Conservation (phyloP, 64 coral and sea anemone species). For the Porites lutea region DNA sequence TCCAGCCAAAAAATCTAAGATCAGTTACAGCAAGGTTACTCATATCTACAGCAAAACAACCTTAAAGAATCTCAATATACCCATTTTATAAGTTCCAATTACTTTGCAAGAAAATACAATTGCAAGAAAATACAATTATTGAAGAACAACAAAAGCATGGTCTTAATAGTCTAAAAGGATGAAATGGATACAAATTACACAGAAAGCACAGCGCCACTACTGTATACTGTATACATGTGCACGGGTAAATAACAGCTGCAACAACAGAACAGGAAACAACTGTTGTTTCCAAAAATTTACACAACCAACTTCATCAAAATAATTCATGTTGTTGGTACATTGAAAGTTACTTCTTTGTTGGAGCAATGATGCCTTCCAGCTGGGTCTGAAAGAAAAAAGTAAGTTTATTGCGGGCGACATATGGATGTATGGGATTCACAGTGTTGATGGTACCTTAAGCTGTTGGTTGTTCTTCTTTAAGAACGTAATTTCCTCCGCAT, state of each 20-base stretch:
- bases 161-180: too few species aligned
- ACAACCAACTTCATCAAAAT: not conserved
- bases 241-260: not conserved
- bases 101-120: too few species aligned
- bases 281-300: slow-evolving; percentile 29
- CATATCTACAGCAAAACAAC: too few species aligned
- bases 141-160: too few species aligned
- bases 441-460: slow-evolving; percentile 70
- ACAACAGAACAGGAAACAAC: not conserved
- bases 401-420: too few species aligned
- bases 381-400: slow-evolving; percentile 66
- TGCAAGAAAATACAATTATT: too few species aligned
- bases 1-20: too few species aligned
- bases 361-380: slow-evolving; percentile 89
- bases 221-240: not conserved
- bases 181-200: too few species aligned
- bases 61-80: too few species aligned
- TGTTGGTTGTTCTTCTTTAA: slow-evolving; percentile 97
- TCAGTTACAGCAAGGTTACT: too few species aligned
- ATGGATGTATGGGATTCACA: not conserved
- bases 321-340: not conserved
- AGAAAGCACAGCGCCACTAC: too few species aligned
- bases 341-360: slow-evolving; percentile 84
- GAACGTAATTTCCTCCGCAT: slow-evolving; percentile 98
- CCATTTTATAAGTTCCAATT: too few species aligned